Base-by-base conservation (phyloP, 2,113 vertebrate genomes). In the Scophthalmus maximus region DNA sequence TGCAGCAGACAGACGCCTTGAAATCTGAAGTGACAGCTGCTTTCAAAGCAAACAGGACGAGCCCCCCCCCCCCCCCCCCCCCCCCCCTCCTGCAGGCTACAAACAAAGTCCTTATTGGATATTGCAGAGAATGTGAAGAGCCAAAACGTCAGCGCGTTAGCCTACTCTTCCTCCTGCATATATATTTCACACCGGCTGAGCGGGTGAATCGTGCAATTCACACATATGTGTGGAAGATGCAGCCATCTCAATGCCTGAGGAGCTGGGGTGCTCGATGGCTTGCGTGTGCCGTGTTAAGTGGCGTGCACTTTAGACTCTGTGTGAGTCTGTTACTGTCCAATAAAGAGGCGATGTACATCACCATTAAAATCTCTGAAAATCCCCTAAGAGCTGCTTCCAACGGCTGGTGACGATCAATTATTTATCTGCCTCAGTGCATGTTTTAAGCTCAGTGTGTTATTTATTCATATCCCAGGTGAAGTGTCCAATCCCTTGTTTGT, bases 1-100 rank as follows among this genome's bases (percentile, higher is more conserved):
- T 15, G 14, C 36, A 40, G 36, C 36, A 17, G 25, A 25, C 55
- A 61, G 23, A 4, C 29, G 61, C 79, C 79, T 74, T 79, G 40
- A 64, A 82, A 85, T 85, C 49, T 73, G 56, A 68, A 81, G 52
- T 84, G 77, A 83, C 60, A 68, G 50, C 47, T 68, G 57, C 51
- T 68, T 77, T 73, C n/a, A 81, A 69, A 73, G 50, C 53, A 57
- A 3, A 58, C 22, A 61, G 26, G 23, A 64, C 47, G 47, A 61
- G 51, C 3, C 2, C 27, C 68, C 22, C 23, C 29, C 53, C 62
- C 70, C 47, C 3, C n/a, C n/a, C 3, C 2, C 27, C 68, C 22
- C 23, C 29, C 53, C 62, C 70, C 47, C 3, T n/a, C n/a, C n/a
- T n/a, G n/a, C n/a, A n/a, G n/a, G n/a, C n/a, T n/a, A 4, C 70